Evolutionary conservation across 2,797 vertebrate species (phyloP), one percentile per base, ranked within the genome.

Genomic region (Huso huso): DNA sequence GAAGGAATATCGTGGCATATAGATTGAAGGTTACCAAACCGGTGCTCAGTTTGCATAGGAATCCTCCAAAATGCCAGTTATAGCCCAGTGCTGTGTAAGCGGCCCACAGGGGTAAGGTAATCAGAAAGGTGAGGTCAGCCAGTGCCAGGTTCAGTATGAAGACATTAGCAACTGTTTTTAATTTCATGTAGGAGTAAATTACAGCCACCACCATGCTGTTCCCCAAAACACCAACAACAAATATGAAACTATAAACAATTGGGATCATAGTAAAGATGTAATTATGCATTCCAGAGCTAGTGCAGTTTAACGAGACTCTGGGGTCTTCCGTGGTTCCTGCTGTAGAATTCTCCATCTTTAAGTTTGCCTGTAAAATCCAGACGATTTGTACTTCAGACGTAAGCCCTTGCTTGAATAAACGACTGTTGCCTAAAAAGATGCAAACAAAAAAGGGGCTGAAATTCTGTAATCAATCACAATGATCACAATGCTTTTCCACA

Each of bases 71-170:
- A 10, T 93, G 93, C 97, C 96, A 99, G 66, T 90, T 81, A 70
- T 97, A 99, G 70, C 87, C 88, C 62, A 83, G 91, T 71, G 95
- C 95, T 0, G 95, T 93, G 77, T 90, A 91, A 37, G 89, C 91
- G 2, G 96, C 96, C 97, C 96, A 99, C 76, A 99, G 89, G 1
- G 96, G 96, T 73, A 99, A 79, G 0, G 96, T 98, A 77, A 97
- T 86, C 55, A 99, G 77, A 73, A 99, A 99, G 55, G 94, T 97
- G 66, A 98, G 83, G 76, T 98, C 97, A 1, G 96, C 96, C 58
- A 97, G 74, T 0, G 96, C 96, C 6, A 99, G 86, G 75, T 99
- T 99, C 66, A 99, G 82, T 64, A 99, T 91, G 53, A 98, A 97
- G 48, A 98, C 87, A 70, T 95, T 95, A 71, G 96, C 95, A 49